Evolutionary conservation across 1,140 invertebrate genomes (phyloP).

Genomic region (Danaus melanippus): DNA sequence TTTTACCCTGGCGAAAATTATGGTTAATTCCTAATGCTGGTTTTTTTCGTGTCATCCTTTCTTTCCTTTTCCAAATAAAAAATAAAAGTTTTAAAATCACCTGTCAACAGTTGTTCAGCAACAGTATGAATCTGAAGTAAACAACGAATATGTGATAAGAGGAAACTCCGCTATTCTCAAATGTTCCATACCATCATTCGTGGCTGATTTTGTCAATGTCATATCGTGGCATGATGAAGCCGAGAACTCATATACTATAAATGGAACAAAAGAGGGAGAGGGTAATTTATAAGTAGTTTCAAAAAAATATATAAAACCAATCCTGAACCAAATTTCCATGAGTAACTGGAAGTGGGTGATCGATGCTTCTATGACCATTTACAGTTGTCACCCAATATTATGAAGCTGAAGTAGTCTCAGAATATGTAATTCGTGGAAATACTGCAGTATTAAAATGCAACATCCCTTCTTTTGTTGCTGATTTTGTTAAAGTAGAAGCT

Average conservation of each 20-base stretch:
- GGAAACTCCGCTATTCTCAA: conserved; percentile 93
- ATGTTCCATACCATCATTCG: conserved; percentile 93
- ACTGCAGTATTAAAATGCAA: conserved; percentile 93
- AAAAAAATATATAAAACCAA: conserved; percentile 11
- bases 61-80: conserved; percentile 24
- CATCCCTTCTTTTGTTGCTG: conserved; percentile 92
- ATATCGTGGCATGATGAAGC: conserved; percentile 90
- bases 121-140: conserved; percentile 89
- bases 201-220: conserved; percentile 92
- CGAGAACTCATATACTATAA: conserved; percentile 69
- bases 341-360: too few relatives aligned
- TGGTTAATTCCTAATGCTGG: conserved; percentile 70
- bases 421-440: conserved; percentile 93
- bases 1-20: conserved; percentile 75
- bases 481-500: conserved; percentile 90
- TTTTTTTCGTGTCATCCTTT: conserved; percentile 9
- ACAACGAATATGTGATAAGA: conserved; percentile 92
- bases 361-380: conserved; percentile 32
- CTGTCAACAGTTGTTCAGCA: conserved; percentile 83
- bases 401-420: conserved; percentile 92
- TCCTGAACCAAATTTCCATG: conserved; percentile 19
- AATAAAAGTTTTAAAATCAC: conserved; percentile 2
- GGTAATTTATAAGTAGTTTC: conserved; percentile 61
- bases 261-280: conserved; percentile 75
- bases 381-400: conserved; percentile 92